These are phyloP conservation scores for Diabrotica undecimpunctata DNA, from an alignment of 1,140 invertebrate species.

Conservation along the genomic window DNA sequence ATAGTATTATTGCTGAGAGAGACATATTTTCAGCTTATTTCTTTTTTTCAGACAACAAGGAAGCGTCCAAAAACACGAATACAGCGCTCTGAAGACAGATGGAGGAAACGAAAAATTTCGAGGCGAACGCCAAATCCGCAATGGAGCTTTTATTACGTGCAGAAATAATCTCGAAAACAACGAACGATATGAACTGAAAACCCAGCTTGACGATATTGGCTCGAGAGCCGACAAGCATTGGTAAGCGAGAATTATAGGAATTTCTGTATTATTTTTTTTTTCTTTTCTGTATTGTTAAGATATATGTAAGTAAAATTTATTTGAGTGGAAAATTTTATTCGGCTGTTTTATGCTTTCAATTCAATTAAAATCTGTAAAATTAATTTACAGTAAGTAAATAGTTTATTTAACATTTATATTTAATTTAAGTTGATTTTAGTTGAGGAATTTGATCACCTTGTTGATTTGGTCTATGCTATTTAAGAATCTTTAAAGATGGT, in stretches of 20 bases:
- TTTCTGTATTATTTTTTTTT: not conserved
- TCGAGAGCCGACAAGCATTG: slow-evolving; percentile 82
- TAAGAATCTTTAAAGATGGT: too few species aligned
- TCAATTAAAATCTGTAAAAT: too few species aligned
- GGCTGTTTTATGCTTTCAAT: too few species aligned
- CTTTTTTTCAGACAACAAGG: slow-evolving; percentile 43
- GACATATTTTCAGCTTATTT: too few species aligned
- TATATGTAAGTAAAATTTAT: too few species aligned
- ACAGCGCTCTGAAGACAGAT: slow-evolving; percentile 62
- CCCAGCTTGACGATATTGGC: slow-evolving; percentile 75
- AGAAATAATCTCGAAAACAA: slow-evolving; percentile 62
- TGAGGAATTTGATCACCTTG: too few species aligned
- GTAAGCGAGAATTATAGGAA: slow-evolving; percentile 41
- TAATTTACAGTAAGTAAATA: too few species aligned
- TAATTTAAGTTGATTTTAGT: too few species aligned
- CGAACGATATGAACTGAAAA: slow-evolving; percentile 68
- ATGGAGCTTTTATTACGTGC: slow-evolving; percentile 60
- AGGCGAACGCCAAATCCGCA: slow-evolving; percentile 60
- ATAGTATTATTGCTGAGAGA: too few species aligned
- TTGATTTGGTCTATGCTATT: too few species aligned
- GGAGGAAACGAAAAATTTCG: slow-evolving; percentile 60
- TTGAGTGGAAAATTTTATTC: too few species aligned
- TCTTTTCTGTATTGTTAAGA: not conserved
- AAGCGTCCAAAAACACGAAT: slow-evolving; percentile 57
- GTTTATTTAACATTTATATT: too few species aligned